These are phyloP conservation scores for Pelecanoides urinatrix DNA, from an alignment of 2,113 vertebrate genomes.

Conservation along the genomic window DNA sequence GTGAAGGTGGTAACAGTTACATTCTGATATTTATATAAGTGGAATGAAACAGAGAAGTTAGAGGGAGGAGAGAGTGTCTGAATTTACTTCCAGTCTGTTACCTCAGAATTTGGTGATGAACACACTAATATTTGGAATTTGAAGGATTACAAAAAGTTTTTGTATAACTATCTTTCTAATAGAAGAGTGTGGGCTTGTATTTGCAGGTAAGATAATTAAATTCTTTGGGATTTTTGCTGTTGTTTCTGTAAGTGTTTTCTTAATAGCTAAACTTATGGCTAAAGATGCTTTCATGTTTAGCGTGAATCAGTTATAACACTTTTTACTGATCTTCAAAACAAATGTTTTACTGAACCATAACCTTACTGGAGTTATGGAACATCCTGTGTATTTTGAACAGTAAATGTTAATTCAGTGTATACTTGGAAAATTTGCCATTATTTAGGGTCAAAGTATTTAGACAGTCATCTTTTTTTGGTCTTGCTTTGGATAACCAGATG, in stretches of 20 bases:
- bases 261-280: not conserved
- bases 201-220: constrained; percentile 20
- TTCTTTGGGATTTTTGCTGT: not conserved
- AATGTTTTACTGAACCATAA: not conserved
- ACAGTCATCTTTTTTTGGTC: not conserved
- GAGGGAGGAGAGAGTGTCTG: not conserved
- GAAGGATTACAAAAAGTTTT: not conserved
- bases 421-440: not conserved
- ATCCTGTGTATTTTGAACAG: not conserved
- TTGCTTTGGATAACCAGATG: constrained; percentile 14
- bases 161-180: not conserved
- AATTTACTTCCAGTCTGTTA: not conserved
- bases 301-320: not conserved
- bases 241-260: not conserved
- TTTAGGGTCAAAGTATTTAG: not conserved
- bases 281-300: not conserved
- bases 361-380: not conserved
- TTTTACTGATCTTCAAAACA: not conserved
- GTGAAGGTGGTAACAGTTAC: not conserved
- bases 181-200: not conserved
- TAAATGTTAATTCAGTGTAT: not conserved
- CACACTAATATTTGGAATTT: not conserved
- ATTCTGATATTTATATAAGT: not conserved
- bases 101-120: not conserved
- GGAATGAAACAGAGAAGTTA: not conserved